Percentiles rank a stretch among this genome's conserved stretches.
Evolutionary conservation across 2,113 vertebrate genomes (phyloP).

Genomic region (Suricata suricatta): DNA sequence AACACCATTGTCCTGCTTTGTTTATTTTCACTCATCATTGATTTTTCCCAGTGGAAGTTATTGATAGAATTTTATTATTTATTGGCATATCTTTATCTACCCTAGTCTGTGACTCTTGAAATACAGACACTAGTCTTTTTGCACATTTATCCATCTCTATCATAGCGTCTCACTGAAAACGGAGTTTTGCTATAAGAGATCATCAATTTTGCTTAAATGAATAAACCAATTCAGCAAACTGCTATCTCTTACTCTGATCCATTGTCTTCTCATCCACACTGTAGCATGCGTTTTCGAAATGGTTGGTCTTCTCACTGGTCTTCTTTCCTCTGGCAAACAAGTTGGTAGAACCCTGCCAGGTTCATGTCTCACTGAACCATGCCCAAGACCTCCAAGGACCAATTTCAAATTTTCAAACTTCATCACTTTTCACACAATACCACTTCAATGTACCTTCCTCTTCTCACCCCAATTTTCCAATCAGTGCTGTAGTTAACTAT

Average conservation of each 20-base stretch:
- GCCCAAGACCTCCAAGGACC: not conserved
- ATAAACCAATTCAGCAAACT: not conserved
- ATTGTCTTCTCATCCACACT: not conserved
- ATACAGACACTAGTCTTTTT: not conserved
- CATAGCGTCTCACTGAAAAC: not conserved
- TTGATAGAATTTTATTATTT: not conserved
- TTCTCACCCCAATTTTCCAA: not conserved
- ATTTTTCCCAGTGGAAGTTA: not conserved
- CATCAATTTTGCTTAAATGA: not conserved
- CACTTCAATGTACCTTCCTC: not conserved
- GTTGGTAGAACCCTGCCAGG: not conserved
- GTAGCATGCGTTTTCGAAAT: not conserved
- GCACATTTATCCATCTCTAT: not conserved
- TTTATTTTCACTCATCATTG: not conserved
- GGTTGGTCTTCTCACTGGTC: not conserved
- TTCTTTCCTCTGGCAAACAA: not conserved
- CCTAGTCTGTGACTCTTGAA: not conserved
- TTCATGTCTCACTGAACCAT: not conserved
- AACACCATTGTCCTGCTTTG: not conserved
- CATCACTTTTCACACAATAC: not conserved
- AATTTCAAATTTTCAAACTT: not conserved
- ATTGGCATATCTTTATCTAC: not conserved
- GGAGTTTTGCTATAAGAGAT: not conserved
- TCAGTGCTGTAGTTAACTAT: not conserved
- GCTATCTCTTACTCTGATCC: not conserved